These are phyloP conservation scores for Pteruthius melanotis DNA, from an alignment of 2,113 vertebrate species.

Conservation along the genomic window DNA sequence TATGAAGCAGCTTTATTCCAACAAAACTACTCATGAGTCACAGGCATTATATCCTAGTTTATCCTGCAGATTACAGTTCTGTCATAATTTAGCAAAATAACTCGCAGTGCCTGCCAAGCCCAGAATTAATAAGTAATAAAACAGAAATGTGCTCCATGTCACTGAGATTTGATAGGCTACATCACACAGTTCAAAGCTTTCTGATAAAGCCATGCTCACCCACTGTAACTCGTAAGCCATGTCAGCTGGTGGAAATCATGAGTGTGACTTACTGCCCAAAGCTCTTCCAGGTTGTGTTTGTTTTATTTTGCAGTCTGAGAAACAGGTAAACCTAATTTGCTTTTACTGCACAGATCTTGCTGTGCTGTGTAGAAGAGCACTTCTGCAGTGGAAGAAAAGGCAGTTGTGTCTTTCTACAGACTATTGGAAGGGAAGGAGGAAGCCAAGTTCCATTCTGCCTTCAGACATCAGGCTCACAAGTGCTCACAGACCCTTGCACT, in stretches of 20 bases:
- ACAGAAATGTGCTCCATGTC: background rate
- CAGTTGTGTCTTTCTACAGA: background rate
- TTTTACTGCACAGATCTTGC: background rate
- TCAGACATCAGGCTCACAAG: background rate
- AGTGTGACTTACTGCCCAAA: background rate
- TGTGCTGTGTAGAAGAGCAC: background rate
- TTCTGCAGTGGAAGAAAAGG: background rate
- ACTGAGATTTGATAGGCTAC: background rate
- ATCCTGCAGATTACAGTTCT: background rate
- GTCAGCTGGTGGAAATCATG: fast-evolving
- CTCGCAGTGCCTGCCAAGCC: background rate
- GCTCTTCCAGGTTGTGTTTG: background rate
- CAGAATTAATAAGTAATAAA: background rate
- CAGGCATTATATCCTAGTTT: background rate
- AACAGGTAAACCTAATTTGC: background rate
- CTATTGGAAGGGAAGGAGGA: background rate
- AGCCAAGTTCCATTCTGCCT: background rate
- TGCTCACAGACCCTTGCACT: background rate
- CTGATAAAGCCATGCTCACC: background rate
- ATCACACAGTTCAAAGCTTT: background rate
- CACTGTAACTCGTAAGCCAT: background rate
- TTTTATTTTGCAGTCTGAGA: background rate
- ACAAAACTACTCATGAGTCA: background rate
- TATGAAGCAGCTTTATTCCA: background rate
- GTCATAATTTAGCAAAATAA: background rate